Base-by-base conservation (phyloP, 2,113 vertebrate species). In the Ceyx margarethae region DNA sequence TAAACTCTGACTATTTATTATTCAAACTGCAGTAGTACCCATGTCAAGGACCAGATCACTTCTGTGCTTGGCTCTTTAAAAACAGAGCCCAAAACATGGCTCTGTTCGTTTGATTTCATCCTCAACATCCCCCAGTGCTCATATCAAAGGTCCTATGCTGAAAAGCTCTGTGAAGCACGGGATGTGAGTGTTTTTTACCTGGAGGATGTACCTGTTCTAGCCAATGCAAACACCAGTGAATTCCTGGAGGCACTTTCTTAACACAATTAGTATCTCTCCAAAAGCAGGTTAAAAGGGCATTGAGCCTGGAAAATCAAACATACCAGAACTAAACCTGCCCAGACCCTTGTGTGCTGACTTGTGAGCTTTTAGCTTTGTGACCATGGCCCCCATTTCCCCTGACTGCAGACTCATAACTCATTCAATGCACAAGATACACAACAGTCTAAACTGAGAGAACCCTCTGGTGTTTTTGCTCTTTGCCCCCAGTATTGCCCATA, bases 1-100 rank as follows among this genome's bases (percentile, higher is more conserved):
- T 92, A 19, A 93, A 73, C 67, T 82, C 35, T 77, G 69, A 64
- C 23, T 87, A 84, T 72, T 94, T 93, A 66, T 89, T 89, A 77
- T 92, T 89, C 14, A 5, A 86, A 76, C 53, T 65, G 37, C 51
- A 87, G 64, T 8, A 74, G 64, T 40, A 35, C 25, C 64, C 35
- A 48, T 15, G 64, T 85, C 56, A 79, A 76, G 62, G 64, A 85
- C 25, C 42, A 66, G 67, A 89, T 60, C 28, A 40, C 85, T 86
- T 45, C 57, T 31, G 31, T n/a, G 56, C 46, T 54, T 7, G 4
- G 19, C 69, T 58, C 69, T 56, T 58, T 37, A 56, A 42, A 81
- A 86, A 60, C 9, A 87, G 23, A 92, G 46, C 53, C 45, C 45
- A 68, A 68, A 83, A 61, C 1, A 9, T 11, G 17, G 9, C 54